Conservation (phyloP, 2,113 vertebrate species). For the Sceloporus undulatus region DNA sequence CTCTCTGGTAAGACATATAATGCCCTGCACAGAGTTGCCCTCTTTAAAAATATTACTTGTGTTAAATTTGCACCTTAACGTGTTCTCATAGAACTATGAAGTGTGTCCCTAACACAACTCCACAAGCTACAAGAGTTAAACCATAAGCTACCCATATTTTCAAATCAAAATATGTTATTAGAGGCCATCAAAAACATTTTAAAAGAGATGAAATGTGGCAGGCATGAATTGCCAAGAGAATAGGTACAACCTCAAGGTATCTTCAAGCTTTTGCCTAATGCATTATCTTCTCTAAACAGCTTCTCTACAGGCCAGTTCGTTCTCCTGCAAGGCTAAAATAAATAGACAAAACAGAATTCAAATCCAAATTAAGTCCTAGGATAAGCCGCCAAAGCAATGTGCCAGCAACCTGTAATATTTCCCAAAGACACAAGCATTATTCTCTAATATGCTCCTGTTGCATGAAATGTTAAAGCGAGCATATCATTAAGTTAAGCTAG, state of each 20-base stretch:
- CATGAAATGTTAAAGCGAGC: not conserved
- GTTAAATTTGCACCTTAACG: not conserved
- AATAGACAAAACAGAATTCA: not conserved
- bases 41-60: not conserved
- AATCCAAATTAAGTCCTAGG: slow-evolving; percentile 16
- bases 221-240: not conserved
- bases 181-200: not conserved
- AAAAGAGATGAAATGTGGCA: not conserved
- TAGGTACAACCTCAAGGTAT: not conserved
- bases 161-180: not conserved
- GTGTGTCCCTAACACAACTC: not conserved
- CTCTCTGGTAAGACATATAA: not conserved
- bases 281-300: slow-evolving; percentile 25
- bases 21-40: not conserved
- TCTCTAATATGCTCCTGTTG: not conserved
- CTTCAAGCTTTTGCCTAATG: not conserved
- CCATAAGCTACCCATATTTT: not conserved
- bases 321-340: slow-evolving; percentile 17
- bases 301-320: not conserved
- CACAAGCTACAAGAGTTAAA: not conserved
- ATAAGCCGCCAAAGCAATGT: not conserved
- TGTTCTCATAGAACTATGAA: not conserved
- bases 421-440: not conserved
- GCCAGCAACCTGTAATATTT: not conserved
- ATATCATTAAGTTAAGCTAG: not conserved